Evolutionary conservation across 2,888 invertebrate genomes (phyloP).

Genomic region (Chymomyza amoena): DNA sequence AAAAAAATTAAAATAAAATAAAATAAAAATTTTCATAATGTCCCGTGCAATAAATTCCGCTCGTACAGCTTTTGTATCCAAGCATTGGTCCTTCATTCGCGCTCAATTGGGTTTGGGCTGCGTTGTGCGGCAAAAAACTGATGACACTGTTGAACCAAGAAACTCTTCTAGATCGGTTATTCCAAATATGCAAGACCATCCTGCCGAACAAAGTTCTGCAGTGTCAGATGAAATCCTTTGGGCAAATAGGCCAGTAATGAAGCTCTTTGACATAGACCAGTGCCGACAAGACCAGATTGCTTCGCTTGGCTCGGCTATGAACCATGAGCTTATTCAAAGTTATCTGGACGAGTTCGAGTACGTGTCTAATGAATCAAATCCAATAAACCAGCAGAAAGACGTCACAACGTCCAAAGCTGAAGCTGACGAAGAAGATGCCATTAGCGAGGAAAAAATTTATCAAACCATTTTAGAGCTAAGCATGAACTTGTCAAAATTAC

Average conservation of each 20-base stretch:
- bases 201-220: not conserved
- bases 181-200: not conserved
- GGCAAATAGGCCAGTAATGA: not conserved
- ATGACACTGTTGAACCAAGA: not conserved
- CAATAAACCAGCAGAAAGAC: not conserved
- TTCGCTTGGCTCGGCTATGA: not conserved
- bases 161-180: not conserved
- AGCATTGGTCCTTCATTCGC: not conserved
- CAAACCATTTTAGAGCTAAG: not conserved
- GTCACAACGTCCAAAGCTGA: no score
- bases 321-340: not conserved
- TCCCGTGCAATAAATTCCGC: not conserved
- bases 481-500: not conserved
- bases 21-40: not conserved
- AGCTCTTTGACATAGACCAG: no score
- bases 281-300: not conserved
- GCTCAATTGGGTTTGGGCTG: not conserved
- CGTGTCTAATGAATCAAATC: not conserved
- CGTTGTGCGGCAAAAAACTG: not conserved
- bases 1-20: no score
- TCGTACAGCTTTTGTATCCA: not conserved
- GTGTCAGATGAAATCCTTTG: not conserved
- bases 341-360: not conserved
- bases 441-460: not conserved
- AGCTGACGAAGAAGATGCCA: not conserved